phyloP scores from a whole-genome alignment of 2,113 vertebrate genomes.

The Choloepus hoffmanni region DNA sequence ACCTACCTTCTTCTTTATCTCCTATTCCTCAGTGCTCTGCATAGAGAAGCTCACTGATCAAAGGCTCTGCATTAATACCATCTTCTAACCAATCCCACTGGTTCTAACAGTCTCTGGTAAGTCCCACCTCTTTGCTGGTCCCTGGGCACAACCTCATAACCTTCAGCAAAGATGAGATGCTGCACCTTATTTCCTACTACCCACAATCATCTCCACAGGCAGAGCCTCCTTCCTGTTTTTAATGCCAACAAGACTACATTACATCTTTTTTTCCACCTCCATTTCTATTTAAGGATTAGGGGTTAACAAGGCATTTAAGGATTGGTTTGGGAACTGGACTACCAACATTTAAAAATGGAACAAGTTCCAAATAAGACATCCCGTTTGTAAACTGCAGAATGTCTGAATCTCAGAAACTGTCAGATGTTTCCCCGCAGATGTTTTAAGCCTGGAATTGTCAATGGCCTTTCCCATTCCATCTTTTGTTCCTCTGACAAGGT shows the following conservation, averaged over 20 bases:
- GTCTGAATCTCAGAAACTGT: background rate
- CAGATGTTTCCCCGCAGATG: constrained; percentile 33
- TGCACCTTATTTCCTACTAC: background rate
- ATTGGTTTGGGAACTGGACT: background rate
- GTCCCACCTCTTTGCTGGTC: background rate
- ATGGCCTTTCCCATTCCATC: constrained; percentile 49
- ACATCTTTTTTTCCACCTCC: background rate
- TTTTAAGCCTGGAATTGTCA: constrained; percentile 8
- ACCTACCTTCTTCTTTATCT: background rate
- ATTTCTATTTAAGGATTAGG: background rate
- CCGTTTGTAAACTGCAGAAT: background rate
- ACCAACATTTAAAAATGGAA: background rate
- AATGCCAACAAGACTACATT: background rate
- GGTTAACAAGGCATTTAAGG: background rate
- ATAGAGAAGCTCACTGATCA: background rate
- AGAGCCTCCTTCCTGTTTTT: background rate
- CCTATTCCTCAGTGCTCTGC: background rate
- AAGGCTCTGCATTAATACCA: background rate
- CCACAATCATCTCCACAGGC: background rate
- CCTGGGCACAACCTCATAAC: background rate
- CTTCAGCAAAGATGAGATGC: background rate
- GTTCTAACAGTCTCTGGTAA: background rate
- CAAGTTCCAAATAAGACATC: constrained; percentile 21
- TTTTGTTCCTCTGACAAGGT: constrained; percentile 57
- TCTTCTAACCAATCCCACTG: background rate